These are phyloP conservation scores for Porites evermanni DNA, from an alignment of 92 coral and sea anemone species.

Conservation along the genomic window DNA sequence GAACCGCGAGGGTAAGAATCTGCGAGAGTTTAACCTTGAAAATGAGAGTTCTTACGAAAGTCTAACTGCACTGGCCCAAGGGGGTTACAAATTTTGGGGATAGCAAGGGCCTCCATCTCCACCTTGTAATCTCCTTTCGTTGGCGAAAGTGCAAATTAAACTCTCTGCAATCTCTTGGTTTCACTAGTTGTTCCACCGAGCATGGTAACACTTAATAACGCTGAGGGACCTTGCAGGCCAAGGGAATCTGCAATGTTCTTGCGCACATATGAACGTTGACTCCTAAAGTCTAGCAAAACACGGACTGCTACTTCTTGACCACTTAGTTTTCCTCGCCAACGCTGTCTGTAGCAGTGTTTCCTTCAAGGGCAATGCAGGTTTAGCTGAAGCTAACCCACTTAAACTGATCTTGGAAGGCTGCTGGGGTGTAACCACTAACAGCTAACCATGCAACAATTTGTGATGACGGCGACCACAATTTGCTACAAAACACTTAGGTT, in stretches of 20 bases:
- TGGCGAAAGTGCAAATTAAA: neutral
- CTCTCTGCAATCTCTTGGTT: conserved; percentile 1
- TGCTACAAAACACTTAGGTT: conserved; percentile 41
- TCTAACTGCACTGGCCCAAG: conserved; percentile 38
- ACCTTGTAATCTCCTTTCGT: neutral
- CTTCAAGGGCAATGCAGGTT: conserved; percentile 6
- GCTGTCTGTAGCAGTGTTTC: conserved; percentile 24
- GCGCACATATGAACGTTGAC: conserved; percentile 14
- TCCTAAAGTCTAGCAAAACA: conserved; percentile 12
- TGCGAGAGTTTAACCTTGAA: conserved; percentile 40
- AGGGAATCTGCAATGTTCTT: neutral
- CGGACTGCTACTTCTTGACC: conserved; percentile 20
- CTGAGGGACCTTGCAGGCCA: conserved; percentile 7
- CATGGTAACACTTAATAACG: conserved; percentile 3
- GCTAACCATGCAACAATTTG: conserved; percentile 41
- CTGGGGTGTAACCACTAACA: neutral
- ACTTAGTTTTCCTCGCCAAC: conserved; percentile 12
- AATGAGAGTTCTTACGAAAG: conserved; percentile 35
- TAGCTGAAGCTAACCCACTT: conserved; percentile 38
- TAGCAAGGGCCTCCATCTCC: conserved; percentile 45
- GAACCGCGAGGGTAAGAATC: conserved; percentile 50
- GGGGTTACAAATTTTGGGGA: conserved; percentile 36
- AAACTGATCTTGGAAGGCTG: neutral
- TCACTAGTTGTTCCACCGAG: conserved; percentile 20
- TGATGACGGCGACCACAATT: conserved; percentile 53